phyloP scores from a whole-genome alignment of 1,140 invertebrate genomes.

The Drosophila nebulosa region DNA sequence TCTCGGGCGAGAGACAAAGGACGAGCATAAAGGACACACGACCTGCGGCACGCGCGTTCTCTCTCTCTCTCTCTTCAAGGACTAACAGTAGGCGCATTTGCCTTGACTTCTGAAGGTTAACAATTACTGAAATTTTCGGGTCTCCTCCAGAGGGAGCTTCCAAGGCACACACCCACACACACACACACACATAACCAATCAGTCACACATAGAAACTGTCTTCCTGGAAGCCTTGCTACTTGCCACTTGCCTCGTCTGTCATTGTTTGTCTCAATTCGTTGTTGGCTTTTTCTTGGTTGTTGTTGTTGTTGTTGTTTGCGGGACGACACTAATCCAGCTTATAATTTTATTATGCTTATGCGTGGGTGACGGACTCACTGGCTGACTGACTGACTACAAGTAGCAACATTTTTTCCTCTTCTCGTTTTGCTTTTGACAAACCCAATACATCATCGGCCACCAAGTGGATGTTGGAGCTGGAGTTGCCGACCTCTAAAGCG shows the following conservation, averaged over 20 bases:
- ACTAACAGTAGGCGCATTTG: constrained; percentile 43
- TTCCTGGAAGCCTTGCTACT: constrained; percentile 33
- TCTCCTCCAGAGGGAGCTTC: constrained; percentile 36
- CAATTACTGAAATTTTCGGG: constrained; percentile 28
- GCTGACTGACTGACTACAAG: not conserved
- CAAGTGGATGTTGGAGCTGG: not conserved
- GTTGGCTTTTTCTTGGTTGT: constrained; percentile 25
- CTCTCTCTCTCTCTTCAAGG: constrained; percentile 9
- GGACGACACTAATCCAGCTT: constrained; percentile 73
- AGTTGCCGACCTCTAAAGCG: constrained; percentile 43
- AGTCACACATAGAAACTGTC: constrained; percentile 54
- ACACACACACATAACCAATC: constrained; percentile 59
- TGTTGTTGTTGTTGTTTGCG: constrained; percentile 24
- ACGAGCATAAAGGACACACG: too few species aligned
- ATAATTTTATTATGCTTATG: constrained; percentile 67
- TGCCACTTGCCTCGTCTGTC: constrained; percentile 50
- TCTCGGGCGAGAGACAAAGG: constrained; percentile 13
- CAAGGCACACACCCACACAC: constrained; percentile 43
- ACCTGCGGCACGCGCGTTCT: constrained; percentile 32
- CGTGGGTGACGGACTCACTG: constrained; percentile 1
- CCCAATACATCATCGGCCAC: constrained; percentile 10
- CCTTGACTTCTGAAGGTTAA: constrained; percentile 20
- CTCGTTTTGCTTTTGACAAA: not conserved
- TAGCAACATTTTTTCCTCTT: not conserved
- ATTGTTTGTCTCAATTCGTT: constrained; percentile 70